These are phyloP conservation scores for Brachystomella parvula DNA, from an alignment of 1,140 invertebrate species.

Conservation along the genomic window DNA sequence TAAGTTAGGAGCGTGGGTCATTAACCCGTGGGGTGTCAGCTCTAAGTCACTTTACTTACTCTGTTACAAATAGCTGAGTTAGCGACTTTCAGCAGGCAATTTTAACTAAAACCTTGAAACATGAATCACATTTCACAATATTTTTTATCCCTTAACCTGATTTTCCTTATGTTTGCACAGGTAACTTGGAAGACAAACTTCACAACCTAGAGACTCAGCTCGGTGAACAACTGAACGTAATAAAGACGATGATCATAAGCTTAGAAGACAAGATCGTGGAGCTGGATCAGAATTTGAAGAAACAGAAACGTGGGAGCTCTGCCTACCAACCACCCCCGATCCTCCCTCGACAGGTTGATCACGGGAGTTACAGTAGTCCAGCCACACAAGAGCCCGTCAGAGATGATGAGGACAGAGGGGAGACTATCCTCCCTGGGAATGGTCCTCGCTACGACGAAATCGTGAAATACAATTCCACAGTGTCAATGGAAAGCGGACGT, in stretches of 20 bases:
- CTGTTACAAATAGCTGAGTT: too few relatives aligned
- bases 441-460: constrained; percentile 35
- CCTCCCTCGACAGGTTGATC: too few relatives aligned
- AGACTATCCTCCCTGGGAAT: not conserved
- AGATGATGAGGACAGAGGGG: not conserved
- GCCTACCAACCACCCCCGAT: not conserved
- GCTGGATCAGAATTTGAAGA: constrained; percentile 40
- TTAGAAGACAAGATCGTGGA: constrained; percentile 42
- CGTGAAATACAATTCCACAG: constrained; percentile 41
- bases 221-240: constrained; percentile 40
- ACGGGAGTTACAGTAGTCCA: too few relatives aligned
- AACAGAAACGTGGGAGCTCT: constrained; percentile 14
- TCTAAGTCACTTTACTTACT: too few relatives aligned
- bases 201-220: constrained; percentile 40
- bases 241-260: constrained; percentile 42
- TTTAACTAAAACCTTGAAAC: too few relatives aligned
- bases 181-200: constrained; percentile 42
- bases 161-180: too few relatives aligned
- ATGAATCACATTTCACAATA: too few relatives aligned
- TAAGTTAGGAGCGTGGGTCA: too few relatives aligned
- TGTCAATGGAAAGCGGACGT: constrained; percentile 40
- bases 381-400: not conserved
- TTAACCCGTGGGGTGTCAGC: too few relatives aligned
- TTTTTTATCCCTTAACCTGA: too few relatives aligned
- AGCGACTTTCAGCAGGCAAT: too few relatives aligned